These are phyloP conservation scores for Brachirus orientalis DNA, from an alignment of 2,113 vertebrate species.

Conservation along the genomic window DNA sequence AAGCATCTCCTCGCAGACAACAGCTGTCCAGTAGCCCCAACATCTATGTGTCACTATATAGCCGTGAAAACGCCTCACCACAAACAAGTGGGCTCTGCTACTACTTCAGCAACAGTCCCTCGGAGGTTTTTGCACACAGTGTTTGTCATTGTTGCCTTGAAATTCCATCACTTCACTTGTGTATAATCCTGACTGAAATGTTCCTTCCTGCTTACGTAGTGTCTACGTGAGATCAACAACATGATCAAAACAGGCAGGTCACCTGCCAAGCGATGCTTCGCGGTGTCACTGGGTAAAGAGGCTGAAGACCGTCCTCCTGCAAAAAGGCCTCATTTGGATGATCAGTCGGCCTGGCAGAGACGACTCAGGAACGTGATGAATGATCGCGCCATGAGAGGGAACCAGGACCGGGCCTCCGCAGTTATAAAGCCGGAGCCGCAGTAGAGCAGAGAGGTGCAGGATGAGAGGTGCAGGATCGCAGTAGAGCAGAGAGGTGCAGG, in stretches of 20 bases:
- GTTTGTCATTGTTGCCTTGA: neutral
- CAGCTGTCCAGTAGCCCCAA: neutral
- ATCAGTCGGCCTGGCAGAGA: conserved; percentile 24
- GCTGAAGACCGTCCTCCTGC: conserved; percentile 13
- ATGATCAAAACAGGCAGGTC: conserved; percentile 24
- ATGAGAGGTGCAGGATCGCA: neutral
- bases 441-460: neutral
- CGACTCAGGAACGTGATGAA: conserved; percentile 27
- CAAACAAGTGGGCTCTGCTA: neutral
- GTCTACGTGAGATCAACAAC: conserved; percentile 49
- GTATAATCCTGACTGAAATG: neutral
- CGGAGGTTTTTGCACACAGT: conserved; percentile 28
- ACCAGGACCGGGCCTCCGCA: neutral
- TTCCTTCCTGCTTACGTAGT: conserved; percentile 18
- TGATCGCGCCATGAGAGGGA: conserved; percentile 20
- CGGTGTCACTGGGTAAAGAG: neutral
- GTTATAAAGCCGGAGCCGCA: conserved; percentile 3
- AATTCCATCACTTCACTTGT: neutral
- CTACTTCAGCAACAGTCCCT: conserved; percentile 33
- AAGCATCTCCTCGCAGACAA: neutral
- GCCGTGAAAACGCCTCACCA: neutral
- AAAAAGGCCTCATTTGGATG: conserved; percentile 22
- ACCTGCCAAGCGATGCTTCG: neutral
- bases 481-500: neutral
- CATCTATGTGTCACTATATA: conserved; percentile 27